A percentile compares a stretch with the other conserved stretches of the same genome.
Conservation (phyloP, 2,113 vertebrate genomes). For the Paramormyrops kingsleyae region DNA sequence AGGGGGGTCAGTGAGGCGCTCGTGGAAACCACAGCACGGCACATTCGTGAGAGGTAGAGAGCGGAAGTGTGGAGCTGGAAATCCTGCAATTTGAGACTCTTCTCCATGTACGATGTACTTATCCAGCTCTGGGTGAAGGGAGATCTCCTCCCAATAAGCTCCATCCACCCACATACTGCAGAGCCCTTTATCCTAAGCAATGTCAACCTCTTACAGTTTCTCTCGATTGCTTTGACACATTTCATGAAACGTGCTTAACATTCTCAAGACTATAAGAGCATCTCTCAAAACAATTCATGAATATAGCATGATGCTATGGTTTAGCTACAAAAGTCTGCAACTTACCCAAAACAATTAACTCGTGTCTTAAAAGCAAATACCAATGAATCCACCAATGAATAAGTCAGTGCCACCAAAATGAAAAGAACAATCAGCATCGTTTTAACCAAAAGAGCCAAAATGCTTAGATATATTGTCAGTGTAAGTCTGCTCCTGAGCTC, state of each 20-base stretch:
- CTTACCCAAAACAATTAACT: too few relatives aligned
- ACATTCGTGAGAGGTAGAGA: neutral
- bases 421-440: too few relatives aligned
- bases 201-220: neutral
- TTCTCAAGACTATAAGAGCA: neutral
- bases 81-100: neutral
- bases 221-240: neutral
- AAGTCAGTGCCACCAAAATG: too few relatives aligned
- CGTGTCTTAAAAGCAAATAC: too few relatives aligned
- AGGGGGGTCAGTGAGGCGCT: neutral
- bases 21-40: neutral
- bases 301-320: neutral
- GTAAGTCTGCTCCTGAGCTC: too few relatives aligned
- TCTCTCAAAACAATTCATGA: neutral
- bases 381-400: too few relatives aligned
- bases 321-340: neutral
- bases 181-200: neutral
- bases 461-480: too few relatives aligned
- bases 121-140: neutral
- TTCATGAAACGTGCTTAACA: neutral
- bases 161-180: neutral
- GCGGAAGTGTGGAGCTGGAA: neutral
- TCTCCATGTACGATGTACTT: neutral
- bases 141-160: neutral
- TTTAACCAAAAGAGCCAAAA: too few relatives aligned